Evolutionary conservation across 1,140 invertebrate genomes (phyloP), one percentile per base, ranked within the genome.

Genomic region (Palaemon carinicauda): DNA sequence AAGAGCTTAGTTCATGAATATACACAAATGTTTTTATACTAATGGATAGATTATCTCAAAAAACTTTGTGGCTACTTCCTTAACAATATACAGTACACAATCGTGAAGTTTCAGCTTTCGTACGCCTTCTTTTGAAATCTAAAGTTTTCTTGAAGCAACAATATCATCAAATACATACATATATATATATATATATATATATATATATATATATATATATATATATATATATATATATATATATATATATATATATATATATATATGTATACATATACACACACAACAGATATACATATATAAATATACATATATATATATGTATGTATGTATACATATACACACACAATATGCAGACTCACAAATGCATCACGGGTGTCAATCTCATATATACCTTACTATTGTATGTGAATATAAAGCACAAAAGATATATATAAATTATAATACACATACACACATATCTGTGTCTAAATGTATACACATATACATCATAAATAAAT

Each of bases 161-260:
- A 41, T 9, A 9, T 41, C 3, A 41, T 9, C 9, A 41, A 41
- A 51, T 10, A 77, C 10, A 77, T 53, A 53, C 19, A 79, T 31
- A 54, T 56, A 79, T 56, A 79, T 79, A 54, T 79, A 79, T 79
- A 79, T 79, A 79, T 79, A 79, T 79, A 79, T 79, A 79, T 79
- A 79, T 79, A 79, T 79, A 79, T 79, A 79, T 79, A 79, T 79
- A 79, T 53, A 21, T 80, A 65, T 65, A 50, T 80, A 80, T 80
- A 50, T 80, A 65, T 65, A 41, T 80, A 80, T 79, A 56, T 79
- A 80, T 60, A 69, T 60, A 80, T 41, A 50, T 60, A 65, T 41
- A 24, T 60, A 80, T 60, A 69, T 60, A 80, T 60, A 50, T 60
- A 80, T 60, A 80, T 41, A 69, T 41, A 69, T 54, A 60, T 53